These are phyloP conservation scores for Campoplex nolae DNA, from an alignment of 2,888 invertebrate genomes.

Conservation along the genomic window DNA sequence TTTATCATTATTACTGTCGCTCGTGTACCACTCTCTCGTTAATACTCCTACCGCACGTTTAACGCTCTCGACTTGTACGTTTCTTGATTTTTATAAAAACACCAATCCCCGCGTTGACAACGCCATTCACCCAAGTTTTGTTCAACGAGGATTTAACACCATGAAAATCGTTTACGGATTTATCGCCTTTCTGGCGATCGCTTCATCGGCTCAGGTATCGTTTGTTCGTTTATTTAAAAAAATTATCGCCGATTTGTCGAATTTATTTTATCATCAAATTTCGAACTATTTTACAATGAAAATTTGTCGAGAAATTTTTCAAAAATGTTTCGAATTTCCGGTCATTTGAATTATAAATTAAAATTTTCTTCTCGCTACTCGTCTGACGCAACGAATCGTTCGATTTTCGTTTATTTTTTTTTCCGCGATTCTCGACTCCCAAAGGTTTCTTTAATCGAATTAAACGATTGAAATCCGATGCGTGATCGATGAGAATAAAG, in stretches of 20 bases:
- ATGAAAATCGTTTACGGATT: constrained; percentile 51
- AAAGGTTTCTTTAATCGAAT: constrained; percentile 43
- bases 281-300: not conserved
- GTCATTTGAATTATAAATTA: not conserved
- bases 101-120: constrained; percentile 18
- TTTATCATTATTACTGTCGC: not conserved
- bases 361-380: not conserved
- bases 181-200: constrained; percentile 46
- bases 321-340: too few species aligned
- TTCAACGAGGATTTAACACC: constrained; percentile 26
- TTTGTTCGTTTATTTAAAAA: not conserved
- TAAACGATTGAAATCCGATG: constrained; percentile 6
- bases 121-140: constrained; percentile 44
- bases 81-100: constrained; percentile 48
- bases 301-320: too few species aligned
- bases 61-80: not conserved
- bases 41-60: not conserved
- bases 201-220: constrained; percentile 53
- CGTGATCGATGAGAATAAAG: constrained; percentile 22
- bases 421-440: too few species aligned
- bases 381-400: too few species aligned
- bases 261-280: not conserved
- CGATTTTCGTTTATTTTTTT: too few species aligned
- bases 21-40: not conserved
- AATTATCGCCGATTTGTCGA: not conserved